Evolutionary conservation across 2,113 vertebrate species (phyloP).

Genomic region (Taxidea taxus): DNA sequence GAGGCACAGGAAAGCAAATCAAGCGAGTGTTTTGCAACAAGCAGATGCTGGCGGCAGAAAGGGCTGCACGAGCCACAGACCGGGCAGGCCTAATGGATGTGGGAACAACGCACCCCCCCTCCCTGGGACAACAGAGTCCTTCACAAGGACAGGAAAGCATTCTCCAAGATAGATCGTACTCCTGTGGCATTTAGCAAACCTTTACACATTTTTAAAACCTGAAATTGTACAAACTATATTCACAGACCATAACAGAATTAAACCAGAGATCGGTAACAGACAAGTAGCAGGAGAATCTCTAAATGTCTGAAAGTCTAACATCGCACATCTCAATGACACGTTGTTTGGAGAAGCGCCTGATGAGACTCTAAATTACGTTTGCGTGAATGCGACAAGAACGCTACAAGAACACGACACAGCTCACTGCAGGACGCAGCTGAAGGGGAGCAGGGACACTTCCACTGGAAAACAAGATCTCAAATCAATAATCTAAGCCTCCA

Average conservation of each 20-base stretch:
- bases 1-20: background rate
- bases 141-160: background rate
- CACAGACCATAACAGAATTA: background rate
- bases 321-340: background rate
- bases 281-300: background rate
- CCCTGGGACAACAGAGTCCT: fast-evolving
- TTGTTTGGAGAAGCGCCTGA: no score
- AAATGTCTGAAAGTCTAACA: background rate
- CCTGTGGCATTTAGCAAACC: background rate
- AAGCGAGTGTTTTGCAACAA: background rate
- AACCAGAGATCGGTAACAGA: background rate
- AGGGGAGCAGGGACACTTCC: background rate
- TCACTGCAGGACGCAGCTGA: background rate
- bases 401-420: fast-evolving
- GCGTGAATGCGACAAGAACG: fast-evolving
- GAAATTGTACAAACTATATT: background rate
- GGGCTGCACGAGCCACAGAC: background rate
- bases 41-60: background rate
- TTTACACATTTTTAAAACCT: background rate
- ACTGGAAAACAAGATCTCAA: background rate
- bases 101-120: fast-evolving
- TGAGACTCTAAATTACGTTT: fast-evolving
- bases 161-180: background rate
- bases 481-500: background rate
- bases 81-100: background rate